These are phyloP conservation scores for Drosophila differens DNA, from an alignment of 2,888 invertebrate genomes.

Conservation along the genomic window DNA sequence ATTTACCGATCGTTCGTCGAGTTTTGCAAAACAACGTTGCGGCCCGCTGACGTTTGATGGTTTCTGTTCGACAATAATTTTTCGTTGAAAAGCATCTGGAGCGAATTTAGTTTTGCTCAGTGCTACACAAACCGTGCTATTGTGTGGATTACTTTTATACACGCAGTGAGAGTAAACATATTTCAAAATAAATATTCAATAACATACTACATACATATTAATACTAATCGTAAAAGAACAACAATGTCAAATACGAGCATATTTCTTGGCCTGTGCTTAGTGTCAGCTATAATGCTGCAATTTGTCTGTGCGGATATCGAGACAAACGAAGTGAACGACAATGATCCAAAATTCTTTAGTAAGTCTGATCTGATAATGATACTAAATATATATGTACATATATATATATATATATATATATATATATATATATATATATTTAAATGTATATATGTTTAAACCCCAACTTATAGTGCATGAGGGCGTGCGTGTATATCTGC, in stretches of 20 bases:
- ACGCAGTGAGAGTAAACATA: conserved; percentile 22
- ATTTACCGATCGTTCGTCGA: conserved; percentile 55
- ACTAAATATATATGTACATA: neutral
- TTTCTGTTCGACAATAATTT: conserved; percentile 44
- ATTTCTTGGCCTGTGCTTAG: conserved; percentile 60
- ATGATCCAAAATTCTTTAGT: conserved; percentile 68
- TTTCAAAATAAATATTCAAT: conserved; percentile 1
- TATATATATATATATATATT: no score
- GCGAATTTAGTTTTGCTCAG: conserved; percentile 69
- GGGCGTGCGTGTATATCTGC: conserved; percentile 80
- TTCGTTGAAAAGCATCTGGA: conserved; percentile 74
- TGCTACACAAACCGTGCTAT: conserved; percentile 61
- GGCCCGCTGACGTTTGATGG: conserved; percentile 18
- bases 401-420: neutral
- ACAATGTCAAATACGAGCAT: conserved; percentile 59
- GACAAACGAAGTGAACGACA: conserved; percentile 81
- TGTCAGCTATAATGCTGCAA: conserved; percentile 57
- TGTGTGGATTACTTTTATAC: conserved; percentile 62
- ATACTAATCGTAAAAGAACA: neutral
- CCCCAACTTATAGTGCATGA: conserved; percentile 70
- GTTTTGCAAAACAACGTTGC: conserved; percentile 74
- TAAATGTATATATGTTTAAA: neutral
- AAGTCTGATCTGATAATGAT: conserved; percentile 56
- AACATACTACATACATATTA: conserved; percentile 1
- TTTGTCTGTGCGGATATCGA: conserved; percentile 69